Percentiles rank a stretch among this genome's conserved stretches.
Conservation (phyloP, 2,797 vertebrate genomes). For the Sarcophilus harrisii region DNA sequence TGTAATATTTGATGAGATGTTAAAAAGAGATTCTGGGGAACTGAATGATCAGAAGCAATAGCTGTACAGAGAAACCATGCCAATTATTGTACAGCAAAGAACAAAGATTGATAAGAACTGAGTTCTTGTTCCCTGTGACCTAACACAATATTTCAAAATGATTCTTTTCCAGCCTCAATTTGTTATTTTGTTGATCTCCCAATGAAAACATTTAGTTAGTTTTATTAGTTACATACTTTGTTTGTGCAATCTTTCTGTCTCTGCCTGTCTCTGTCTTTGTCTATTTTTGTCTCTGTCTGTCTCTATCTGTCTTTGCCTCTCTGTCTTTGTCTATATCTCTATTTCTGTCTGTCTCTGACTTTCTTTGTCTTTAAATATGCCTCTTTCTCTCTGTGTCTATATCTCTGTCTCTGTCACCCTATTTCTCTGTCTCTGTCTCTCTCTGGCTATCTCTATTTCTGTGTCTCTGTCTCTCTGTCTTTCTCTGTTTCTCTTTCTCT, state of each 20-base stretch:
- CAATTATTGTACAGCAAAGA: conserved; percentile 67
- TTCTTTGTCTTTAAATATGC: too few species aligned
- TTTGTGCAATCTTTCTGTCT: conserved; percentile 19
- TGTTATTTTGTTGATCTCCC: conserved; percentile 4
- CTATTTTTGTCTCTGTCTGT: too few species aligned
- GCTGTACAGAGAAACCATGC: conserved; percentile 68
- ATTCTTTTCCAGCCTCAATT: conserved; percentile 57
- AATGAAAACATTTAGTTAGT: background rate
- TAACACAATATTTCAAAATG: conserved; percentile 64
- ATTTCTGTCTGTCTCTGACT: too few species aligned
- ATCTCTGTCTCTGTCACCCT: too few species aligned
- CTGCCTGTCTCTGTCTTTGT: too few species aligned
- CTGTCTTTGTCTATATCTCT: too few species aligned
- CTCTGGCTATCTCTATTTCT: too few species aligned
- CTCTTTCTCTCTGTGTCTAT: too few species aligned
- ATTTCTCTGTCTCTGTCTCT: too few species aligned
- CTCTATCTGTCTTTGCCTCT: conserved; percentile 2
- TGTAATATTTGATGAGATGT: conserved; percentile 63
- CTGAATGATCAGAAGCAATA: conserved; percentile 74
- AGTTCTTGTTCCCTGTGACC: conserved; percentile 64
- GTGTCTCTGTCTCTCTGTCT: background rate
- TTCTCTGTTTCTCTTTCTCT: background rate
- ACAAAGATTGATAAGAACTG: conserved; percentile 73
- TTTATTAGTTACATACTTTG: background rate
- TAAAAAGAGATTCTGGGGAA: conserved; percentile 78